Conservation (phyloP, 2,888 invertebrate species). For the Argyresthia goedartella region DNA sequence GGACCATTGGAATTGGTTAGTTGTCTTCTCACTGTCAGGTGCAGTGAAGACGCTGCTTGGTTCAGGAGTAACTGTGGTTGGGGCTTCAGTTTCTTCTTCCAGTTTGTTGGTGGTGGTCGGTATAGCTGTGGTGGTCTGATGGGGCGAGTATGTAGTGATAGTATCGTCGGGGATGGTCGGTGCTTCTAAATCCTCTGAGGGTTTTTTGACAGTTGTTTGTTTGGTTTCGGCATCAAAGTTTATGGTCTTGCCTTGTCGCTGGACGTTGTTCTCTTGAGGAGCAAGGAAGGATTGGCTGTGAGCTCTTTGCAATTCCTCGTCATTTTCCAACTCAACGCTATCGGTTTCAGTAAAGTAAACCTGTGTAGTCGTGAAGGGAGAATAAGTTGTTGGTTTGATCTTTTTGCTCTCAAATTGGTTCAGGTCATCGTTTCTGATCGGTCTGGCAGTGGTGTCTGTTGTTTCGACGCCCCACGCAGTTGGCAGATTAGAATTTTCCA, state of each 20-base stretch:
- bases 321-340: constrained; percentile 63
- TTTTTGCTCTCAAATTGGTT: constrained; percentile 53
- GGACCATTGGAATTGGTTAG: constrained; percentile 60
- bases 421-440: constrained; percentile 31
- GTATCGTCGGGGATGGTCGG: constrained; percentile 39
- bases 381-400: constrained; percentile 32
- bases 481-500: constrained; percentile 54
- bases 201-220: constrained; percentile 30
- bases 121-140: constrained; percentile 29
- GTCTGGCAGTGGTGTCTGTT: constrained; percentile 32
- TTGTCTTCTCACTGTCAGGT: constrained; percentile 51
- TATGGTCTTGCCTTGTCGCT: constrained; percentile 51
- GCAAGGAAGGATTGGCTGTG: constrained; percentile 79
- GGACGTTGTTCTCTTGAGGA: constrained; percentile 59
- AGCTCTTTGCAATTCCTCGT: constrained; percentile 76
- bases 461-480: constrained; percentile 56
- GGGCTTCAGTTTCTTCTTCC: constrained; percentile 29
- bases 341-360: constrained; percentile 53
- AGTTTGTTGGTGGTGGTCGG: constrained; percentile 29
- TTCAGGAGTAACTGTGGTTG: constrained; percentile 37
- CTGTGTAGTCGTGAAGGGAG: constrained; percentile 34
- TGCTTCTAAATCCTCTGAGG: constrained; percentile 54
- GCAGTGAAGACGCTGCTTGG: constrained; percentile 44
- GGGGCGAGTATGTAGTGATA: constrained; percentile 27
- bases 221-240: constrained; percentile 28